Percentiles rank a stretch among this genome's conserved stretches.
These are phyloP conservation scores for Orestias chungarensis DNA, from an alignment of 2,797 vertebrate species.

Conservation along the genomic window DNA sequence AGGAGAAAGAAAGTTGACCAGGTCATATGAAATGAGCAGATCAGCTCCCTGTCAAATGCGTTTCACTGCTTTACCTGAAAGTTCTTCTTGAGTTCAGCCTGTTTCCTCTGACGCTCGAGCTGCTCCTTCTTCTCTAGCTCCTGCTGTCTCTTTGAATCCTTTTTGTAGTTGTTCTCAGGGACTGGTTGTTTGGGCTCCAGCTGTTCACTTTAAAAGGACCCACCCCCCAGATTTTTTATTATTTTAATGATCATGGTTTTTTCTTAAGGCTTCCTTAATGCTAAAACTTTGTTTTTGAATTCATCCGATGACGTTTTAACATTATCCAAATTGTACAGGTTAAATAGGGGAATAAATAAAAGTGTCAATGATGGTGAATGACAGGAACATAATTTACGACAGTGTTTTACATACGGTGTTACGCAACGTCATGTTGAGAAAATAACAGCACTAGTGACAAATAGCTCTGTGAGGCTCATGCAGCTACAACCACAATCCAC, in stretches of 20 bases:
- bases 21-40: not conserved
- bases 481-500: conserved; percentile 6
- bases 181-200: conserved; percentile 1
- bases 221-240: not conserved
- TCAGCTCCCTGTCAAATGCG: not conserved
- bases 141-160: conserved; percentile 56
- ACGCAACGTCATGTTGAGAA: not conserved
- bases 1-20: not conserved
- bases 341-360: conserved; percentile 10
- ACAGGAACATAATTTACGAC: not conserved
- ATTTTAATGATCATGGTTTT: not conserved
- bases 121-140: conserved; percentile 66
- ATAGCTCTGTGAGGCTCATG: not conserved
- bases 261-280: not conserved
- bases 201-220: conserved; percentile 28
- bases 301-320: not conserved
- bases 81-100: conserved; percentile 72
- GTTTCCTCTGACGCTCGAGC: conserved; percentile 69
- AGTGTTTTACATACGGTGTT: not conserved
- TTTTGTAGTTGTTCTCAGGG: conserved; percentile 44
- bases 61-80: conserved; percentile 73
- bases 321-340: conserved; percentile 12
- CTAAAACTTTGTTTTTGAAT: not conserved
- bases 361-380: not conserved
- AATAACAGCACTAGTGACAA: conserved; percentile 12